Evolutionary conservation across 2,113 vertebrate genomes (phyloP), one percentile per base, ranked within the genome.

Genomic region (Herpetotheres cachinnans): DNA sequence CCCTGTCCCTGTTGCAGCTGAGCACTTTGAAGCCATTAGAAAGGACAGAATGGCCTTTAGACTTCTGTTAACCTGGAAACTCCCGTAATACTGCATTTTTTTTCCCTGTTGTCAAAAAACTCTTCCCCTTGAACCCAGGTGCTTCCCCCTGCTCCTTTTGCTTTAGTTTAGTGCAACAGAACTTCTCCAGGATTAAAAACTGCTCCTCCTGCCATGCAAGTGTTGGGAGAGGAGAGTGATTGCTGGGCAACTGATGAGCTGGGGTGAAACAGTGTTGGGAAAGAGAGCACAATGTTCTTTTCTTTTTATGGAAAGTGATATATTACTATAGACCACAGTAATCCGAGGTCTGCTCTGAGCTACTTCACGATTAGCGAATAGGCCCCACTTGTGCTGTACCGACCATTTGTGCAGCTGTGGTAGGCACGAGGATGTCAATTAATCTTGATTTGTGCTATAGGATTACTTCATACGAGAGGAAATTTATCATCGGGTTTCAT

Each of bases 241-340:
- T 94, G 90, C 96, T 96, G 93, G 89, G 85, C 94, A 96, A 94
- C 89, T 95, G 92, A 96, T 93, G 95, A 91, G 85, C 72, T 93
- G 86, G 87, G 94, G 91, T 71, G 86, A 96, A 97, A 94, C n/a
- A 72, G 92, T 71, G 66, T 92, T 96, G 93, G 82, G 93, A 95
- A 97, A 94, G 93, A 83, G 94, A 97, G 86, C 82, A 96, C 93
- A 96, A 74, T 96, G 94, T 97, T 97, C 95, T 95, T 95, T 97
- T 97, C 96, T 97, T 96, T 97, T 97, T 96, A 95, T 86, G 88
- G 96, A 96, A 97, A 95, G 87, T 97, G 95, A 97, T 96, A 95
- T 93, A 94, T 96, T 94, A 65, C 89, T 90, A 65, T 78, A 95
- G 93, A 84, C 84, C 76, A 56, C 91, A 95, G 95, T 97, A 97